Evolutionary conservation across 2,888 invertebrate species (phyloP), one percentile per base, ranked within the genome.

Genomic region (Linnaemya tessellans): DNA sequence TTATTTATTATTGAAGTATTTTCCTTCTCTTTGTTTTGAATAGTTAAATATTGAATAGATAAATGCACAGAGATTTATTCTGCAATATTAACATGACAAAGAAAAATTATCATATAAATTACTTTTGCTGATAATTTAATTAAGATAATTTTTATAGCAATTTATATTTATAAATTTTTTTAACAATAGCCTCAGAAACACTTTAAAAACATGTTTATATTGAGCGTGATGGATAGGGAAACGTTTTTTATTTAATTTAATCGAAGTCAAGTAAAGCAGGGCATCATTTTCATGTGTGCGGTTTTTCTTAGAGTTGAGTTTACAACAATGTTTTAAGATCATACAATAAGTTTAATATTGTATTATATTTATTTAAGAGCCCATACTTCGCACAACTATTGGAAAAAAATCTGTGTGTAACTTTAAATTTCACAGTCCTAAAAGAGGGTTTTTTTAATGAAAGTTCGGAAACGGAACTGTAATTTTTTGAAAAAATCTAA

Each of bases 61-160:
- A 64, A 71, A 41, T 30, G 25, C 5, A 0, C 11, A 43, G 64
- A 43, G 54, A 79, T 71, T 64, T 64, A 46, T 30, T 70, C 8
- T 15, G 25, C 25, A 54, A 46, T 64, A 64, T 64, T 73, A 8
- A 65, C 71, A 71, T 80, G 62, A 71, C 64, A 65, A 73, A 65
- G 46, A 80, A 65, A 80, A 80, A 80, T 80, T 80, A 80, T 58
- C 80, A 80, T 80, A 80, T 80, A 73, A 80, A 80, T 80, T 65
- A 58, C 46, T 30, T 73, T 73, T 71, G 25, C 15, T 71, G 71
- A 80, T 80, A 80, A 71, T 73, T 73, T 73, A 58, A 65, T 80
- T 65, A 80, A 80, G 80, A 80, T 80, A 73, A 65, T 18, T 54
- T 79, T 64, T 54, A 54, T 22, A 25, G 41, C 8, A 38, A 46